phyloP scores from a whole-genome alignment of 2,113 vertebrate genomes.

The Bubalus kerabau region DNA sequence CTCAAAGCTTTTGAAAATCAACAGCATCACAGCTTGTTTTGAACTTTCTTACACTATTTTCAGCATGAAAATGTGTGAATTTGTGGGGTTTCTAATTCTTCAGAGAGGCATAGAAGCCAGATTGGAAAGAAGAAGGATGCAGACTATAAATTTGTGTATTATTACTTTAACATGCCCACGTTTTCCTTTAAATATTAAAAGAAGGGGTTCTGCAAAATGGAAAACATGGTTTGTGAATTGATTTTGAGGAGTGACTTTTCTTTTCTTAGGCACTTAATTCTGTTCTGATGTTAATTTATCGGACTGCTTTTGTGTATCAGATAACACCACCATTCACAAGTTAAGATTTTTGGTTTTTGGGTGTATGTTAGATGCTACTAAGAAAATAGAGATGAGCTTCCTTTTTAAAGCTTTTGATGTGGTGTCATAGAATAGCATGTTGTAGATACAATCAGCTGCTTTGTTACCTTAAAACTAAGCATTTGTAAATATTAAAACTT shows the following conservation, averaged over 20 bases:
- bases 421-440: conserved; percentile 85
- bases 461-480: conserved; percentile 78
- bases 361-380: conserved; percentile 85
- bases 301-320: conserved; percentile 80
- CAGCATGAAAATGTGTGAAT: conserved; percentile 85
- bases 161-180: conserved; percentile 79
- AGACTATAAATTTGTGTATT: conserved; percentile 73
- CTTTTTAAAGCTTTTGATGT: conserved; percentile 82
- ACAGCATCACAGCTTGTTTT: conserved; percentile 88
- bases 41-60: conserved; percentile 82
- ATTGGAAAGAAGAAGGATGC: conserved; percentile 72
- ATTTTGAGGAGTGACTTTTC: conserved; percentile 73
- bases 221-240: conserved; percentile 74
- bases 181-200: conserved; percentile 78
- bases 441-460: conserved; percentile 85
- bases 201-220: conserved; percentile 73
- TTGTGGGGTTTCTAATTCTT: conserved; percentile 71
- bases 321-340: conserved; percentile 77
- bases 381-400: conserved; percentile 82
- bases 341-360: conserved; percentile 79
- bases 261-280: conserved; percentile 77
- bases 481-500: conserved; percentile 79
- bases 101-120: conserved; percentile 76
- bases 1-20: conserved; percentile 86
- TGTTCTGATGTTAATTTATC: conserved; percentile 77